Evolutionary conservation across 2,113 vertebrate species (phyloP).

Genomic region (Rynchops niger): DNA sequence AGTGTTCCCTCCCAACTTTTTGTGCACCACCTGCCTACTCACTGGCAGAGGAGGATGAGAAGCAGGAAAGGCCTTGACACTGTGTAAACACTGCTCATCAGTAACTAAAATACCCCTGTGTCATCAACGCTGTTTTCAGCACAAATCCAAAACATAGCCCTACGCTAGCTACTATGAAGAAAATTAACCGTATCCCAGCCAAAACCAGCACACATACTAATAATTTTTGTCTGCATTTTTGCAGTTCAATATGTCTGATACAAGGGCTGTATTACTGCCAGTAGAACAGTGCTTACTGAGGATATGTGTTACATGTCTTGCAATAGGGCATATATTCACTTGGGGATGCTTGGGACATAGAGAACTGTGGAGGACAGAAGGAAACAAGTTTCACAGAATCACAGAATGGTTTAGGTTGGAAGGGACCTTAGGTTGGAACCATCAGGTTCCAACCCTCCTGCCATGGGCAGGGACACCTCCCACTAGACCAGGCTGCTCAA

Average conservation of each 20-base stretch:
- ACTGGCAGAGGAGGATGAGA: background rate
- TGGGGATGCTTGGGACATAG: background rate
- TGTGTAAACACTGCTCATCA: background rate
- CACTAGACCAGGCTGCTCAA: too few species aligned
- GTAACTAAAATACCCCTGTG: background rate
- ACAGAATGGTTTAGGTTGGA: too few species aligned
- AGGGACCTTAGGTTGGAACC: too few species aligned
- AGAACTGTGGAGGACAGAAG: background rate
- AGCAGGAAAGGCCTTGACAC: background rate
- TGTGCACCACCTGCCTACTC: background rate
- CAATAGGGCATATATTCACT: background rate
- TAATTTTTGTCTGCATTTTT: background rate
- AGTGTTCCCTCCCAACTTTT: background rate
- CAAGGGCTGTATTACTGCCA: background rate
- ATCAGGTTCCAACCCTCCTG: too few species aligned
- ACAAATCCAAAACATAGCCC: background rate
- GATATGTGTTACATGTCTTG: accelerated
- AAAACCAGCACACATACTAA: background rate
- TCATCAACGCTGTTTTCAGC: background rate
- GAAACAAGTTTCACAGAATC: background rate
- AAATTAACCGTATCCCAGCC: background rate
- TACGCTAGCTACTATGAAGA: background rate
- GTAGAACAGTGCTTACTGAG: background rate
- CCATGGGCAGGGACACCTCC: too few species aligned
- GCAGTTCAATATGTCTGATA: background rate